Base-by-base conservation (phyloP, 2,888 invertebrate genomes). In the Stomorhina lunata region DNA sequence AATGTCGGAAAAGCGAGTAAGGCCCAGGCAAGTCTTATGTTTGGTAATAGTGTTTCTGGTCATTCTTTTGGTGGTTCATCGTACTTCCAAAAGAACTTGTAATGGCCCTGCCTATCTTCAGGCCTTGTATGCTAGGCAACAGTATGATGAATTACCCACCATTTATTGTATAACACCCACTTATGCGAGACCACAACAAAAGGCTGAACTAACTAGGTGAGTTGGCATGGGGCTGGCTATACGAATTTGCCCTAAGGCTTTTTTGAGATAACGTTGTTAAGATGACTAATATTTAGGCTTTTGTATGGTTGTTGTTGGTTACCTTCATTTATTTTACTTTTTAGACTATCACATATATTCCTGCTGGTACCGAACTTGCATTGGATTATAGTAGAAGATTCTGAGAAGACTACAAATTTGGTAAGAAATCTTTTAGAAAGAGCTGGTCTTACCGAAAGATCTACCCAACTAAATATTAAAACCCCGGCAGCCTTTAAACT, bases 111-210 rank as follows among this genome's bases (percentile, higher is more conserved):
- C 87, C 6, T 89, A 85, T 65, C 83, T 90, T 10, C 89, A 88
- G 81, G 85, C 84, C 2, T 86, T 89, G 81, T 91, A 88, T 81
- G 84, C 85, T 0, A 85, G 84, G 22, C 82, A 85, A 5, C 82
- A 85, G 29, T 80, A 87, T 25, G 86, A 86, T 40, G 83, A 87
- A 57, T 84, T 90, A 81, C 96, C 97, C 34, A 94, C 92, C 37
- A 96, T 99, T 85, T 98, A 96, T 90, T 96, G 96, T 15, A 95
- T 99, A 85, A 99, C 98, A 3, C 98, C 98, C 37, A 99, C 98
- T 0, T 97, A 98, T 90, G 91, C 94, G 27, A 93, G 98, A 81
- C 94, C 96, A 45, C 96, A 96, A 32, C 98, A 99, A 92, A 97
- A 97, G 91, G 98, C 98, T 9, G 99, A 99, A 91, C 92, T 99